A percentile compares a stretch with the other conserved stretches of the same genome.
Conservation (phyloP, 2,797 vertebrate genomes). For the Pteronotus mesoamericanus region DNA sequence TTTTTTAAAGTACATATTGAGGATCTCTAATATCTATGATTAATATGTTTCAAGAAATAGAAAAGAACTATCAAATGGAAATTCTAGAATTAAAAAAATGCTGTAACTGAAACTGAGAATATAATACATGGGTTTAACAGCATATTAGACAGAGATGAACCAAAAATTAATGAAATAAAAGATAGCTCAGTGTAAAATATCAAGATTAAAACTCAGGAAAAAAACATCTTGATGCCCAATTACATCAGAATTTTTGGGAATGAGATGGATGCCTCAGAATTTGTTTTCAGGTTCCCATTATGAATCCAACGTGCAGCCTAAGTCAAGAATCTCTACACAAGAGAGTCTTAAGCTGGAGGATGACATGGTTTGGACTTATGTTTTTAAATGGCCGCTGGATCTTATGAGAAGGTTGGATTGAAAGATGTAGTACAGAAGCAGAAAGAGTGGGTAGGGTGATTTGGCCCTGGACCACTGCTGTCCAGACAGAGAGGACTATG, state of each 20-base stretch:
- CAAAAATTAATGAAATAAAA: neutral
- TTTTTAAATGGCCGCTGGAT: neutral
- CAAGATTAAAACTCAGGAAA: neutral
- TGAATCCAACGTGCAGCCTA: neutral
- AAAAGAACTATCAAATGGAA: constrained; percentile 22
- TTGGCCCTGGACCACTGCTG: neutral
- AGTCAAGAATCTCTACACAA: neutral
- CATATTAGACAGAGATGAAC: neutral
- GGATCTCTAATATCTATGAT: neutral
- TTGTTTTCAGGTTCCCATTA: neutral
- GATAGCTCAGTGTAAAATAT: neutral
- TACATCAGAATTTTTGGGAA: neutral
- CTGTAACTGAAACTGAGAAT: constrained; percentile 1
- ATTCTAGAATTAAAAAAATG: neutral
- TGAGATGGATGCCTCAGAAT: neutral
- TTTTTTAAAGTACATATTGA: neutral
- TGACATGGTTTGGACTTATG: neutral
- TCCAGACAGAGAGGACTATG: neutral
- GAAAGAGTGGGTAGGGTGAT: neutral
- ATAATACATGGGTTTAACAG: neutral
- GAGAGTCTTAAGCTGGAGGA: neutral
- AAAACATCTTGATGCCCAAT: neutral
- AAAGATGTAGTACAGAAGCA: neutral
- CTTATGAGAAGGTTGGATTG: neutral
- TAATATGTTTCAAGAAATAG: neutral